phyloP scores from a whole-genome alignment of 2,888 invertebrate species.

The Pyrgus malvae region DNA sequence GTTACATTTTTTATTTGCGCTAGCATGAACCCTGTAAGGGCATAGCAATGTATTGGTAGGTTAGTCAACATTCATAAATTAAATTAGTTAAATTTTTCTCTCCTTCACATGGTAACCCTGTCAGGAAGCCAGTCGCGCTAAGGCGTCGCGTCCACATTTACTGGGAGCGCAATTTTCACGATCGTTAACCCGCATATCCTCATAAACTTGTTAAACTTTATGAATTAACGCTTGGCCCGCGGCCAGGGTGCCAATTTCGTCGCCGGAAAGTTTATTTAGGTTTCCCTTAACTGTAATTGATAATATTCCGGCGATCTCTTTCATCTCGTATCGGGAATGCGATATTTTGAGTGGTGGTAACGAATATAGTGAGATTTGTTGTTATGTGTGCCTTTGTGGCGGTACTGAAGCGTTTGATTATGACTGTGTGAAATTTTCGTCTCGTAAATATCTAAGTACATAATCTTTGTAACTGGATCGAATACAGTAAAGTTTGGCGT shows the following conservation, averaged over 20 bases:
- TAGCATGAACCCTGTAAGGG: no score
- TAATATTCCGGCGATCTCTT: slow-evolving; percentile 57
- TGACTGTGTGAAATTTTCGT: not conserved
- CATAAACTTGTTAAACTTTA: slow-evolving; percentile 64
- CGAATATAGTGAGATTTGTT: slow-evolving; percentile 20
- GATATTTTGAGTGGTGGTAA: slow-evolving; percentile 25
- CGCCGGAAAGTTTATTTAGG: slow-evolving; percentile 57
- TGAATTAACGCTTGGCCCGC: slow-evolving; percentile 70
- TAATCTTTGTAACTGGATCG: no score
- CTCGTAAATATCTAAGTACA: no score
- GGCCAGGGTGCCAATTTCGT: slow-evolving; percentile 52
- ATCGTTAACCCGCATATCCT: slow-evolving; percentile 55
- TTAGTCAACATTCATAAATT: no score
- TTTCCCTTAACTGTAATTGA: slow-evolving; percentile 63
- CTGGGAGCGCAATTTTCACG: slow-evolving; percentile 49
- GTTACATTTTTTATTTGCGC: no score
- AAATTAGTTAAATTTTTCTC: no score
- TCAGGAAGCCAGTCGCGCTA: not conserved
- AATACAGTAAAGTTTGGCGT: no score
- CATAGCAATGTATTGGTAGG: no score
- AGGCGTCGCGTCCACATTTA: slow-evolving; percentile 38
- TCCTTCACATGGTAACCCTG: no score
- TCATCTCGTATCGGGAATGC: slow-evolving; percentile 47
- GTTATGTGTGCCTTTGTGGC: slow-evolving; percentile 11
- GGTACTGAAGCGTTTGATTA: not conserved